These are phyloP conservation scores for Pao palembangensis DNA, from an alignment of 2,113 vertebrate species.

Conservation along the genomic window DNA sequence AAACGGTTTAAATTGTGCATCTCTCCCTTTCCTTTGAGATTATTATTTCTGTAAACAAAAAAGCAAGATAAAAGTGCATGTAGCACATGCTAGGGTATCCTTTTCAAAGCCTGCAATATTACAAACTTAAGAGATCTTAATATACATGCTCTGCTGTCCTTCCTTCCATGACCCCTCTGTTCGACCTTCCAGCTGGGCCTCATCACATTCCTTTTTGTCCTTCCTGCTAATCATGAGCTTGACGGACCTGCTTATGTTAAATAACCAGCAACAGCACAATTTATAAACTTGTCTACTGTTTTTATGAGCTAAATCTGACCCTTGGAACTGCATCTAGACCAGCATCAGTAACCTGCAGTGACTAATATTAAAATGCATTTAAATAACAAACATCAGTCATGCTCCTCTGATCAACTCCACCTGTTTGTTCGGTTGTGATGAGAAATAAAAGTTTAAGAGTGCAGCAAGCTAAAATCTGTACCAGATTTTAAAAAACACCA, in stretches of 20 bases:
- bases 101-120: conserved; percentile 32
- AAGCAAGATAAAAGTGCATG: conserved; percentile 20
- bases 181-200: conserved; percentile 18
- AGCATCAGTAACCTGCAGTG: background rate
- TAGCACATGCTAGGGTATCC: conserved; percentile 40
- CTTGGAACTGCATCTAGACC: background rate
- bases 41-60: conserved; percentile 24
- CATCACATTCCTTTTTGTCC: conserved; percentile 6
- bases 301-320: too few species aligned
- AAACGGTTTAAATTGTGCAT: conserved; percentile 1
- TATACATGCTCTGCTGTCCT: conserved; percentile 15
- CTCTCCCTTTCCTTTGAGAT: conserved; percentile 48
- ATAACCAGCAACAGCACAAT: background rate
- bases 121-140: conserved; percentile 26
- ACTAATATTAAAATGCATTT: conserved; percentile 2
- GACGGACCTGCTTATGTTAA: background rate
- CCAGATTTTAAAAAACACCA: background rate
- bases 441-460: conserved; percentile 5
- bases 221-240: background rate
- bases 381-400: background rate
- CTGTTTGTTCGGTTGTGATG: background rate
- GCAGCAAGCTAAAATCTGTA: conserved; percentile 3
- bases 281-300: background rate
- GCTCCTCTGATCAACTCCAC: background rate
- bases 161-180: conserved; percentile 21